phyloP scores from a whole-genome alignment of 2,797 vertebrate species.

The Capromys pilorides region DNA sequence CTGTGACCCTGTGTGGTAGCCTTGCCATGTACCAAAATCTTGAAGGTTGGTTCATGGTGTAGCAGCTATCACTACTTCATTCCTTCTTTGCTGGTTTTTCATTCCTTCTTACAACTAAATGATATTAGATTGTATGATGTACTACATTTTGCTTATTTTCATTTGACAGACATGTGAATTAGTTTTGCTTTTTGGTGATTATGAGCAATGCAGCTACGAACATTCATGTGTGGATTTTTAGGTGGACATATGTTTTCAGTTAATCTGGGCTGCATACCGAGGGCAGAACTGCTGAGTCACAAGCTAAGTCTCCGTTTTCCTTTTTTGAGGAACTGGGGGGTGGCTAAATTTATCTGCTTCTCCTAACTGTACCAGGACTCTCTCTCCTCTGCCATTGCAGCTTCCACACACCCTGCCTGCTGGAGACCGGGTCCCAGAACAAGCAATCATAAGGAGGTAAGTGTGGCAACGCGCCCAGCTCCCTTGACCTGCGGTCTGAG shows the following conservation, averaged over 20 bases:
- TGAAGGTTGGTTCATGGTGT: not conserved
- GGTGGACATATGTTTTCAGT: not conserved
- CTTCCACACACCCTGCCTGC: not conserved
- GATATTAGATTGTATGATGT: not conserved
- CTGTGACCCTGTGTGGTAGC: not conserved
- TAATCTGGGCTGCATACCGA: not conserved
- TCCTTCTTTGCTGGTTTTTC: not conserved
- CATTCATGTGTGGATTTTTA: not conserved
- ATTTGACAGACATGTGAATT: not conserved
- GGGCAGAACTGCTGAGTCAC: not conserved
- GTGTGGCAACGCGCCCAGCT: too few species aligned
- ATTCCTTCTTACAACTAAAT: not conserved
- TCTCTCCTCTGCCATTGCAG: not conserved
- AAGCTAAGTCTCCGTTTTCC: not conserved
- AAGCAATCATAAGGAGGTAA: too few species aligned
- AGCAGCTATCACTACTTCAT: not conserved
- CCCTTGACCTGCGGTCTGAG: too few species aligned
- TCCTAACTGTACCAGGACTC: not conserved
- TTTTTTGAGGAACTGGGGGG: constrained; percentile 34
- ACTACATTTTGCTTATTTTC: not conserved
- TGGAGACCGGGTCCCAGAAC: too few species aligned
- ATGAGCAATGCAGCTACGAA: not conserved
- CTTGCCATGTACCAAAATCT: not conserved
- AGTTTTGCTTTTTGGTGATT: not conserved
- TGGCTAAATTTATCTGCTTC: not conserved